Percentiles rank a stretch among this genome's conserved stretches.
These are phyloP conservation scores for Melinaea marsaeus DNA, from an alignment of 2,888 invertebrate species.

Conservation along the genomic window DNA sequence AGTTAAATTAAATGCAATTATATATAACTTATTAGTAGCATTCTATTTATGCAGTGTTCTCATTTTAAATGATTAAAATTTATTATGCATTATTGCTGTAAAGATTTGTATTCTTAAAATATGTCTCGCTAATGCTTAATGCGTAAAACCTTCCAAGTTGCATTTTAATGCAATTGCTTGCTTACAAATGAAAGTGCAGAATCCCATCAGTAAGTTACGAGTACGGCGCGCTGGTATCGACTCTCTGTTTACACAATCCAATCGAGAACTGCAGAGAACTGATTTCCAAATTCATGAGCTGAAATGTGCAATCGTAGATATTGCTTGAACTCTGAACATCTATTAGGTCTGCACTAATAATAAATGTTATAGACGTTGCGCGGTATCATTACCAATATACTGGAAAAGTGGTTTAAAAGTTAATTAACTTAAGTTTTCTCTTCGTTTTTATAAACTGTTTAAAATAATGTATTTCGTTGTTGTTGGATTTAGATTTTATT, in stretches of 20 bases:
- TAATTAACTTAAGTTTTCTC: too few relatives aligned
- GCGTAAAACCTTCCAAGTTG: not conserved
- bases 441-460: too few relatives aligned
- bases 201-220: not conserved
- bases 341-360: slow-evolving; percentile 11
- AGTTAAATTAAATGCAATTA: not conserved
- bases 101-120: not conserved
- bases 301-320: slow-evolving; percentile 48
- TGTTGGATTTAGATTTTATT: too few relatives aligned
- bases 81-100: not conserved
- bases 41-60: not conserved
- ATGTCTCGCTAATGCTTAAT: not conserved
- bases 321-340: slow-evolving; percentile 32
- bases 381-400: too few relatives aligned
- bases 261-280: slow-evolving; percentile 27
- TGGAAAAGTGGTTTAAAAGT: too few relatives aligned
- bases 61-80: too few relatives aligned
- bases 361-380: not conserved
- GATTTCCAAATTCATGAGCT: slow-evolving; percentile 48
- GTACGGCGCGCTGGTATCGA: slow-evolving; percentile 16
- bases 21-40: not conserved
- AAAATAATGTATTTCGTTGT: too few relatives aligned
- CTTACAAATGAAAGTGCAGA: slow-evolving; percentile 13
- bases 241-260: slow-evolving; percentile 27
- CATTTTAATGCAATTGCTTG: slow-evolving; percentile 3